Conservation (phyloP, 2,113 vertebrate species). For the Propithecus coquereli region DNA sequence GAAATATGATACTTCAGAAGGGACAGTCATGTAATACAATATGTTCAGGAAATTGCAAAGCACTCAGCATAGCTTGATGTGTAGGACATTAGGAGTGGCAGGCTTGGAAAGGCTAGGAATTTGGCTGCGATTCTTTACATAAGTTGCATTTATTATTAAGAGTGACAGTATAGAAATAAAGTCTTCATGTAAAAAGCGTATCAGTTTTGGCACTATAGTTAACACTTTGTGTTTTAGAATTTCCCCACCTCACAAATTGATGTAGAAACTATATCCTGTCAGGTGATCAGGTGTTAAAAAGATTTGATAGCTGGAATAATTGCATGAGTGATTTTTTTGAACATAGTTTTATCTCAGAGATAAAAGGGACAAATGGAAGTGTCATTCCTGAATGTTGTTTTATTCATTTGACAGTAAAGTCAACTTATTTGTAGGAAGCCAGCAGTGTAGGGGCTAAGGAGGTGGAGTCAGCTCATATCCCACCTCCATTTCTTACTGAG, state of each 20-base stretch:
- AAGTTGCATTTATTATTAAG: not conserved
- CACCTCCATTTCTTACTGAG: not conserved
- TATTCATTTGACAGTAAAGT: not conserved
- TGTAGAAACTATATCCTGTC: not conserved
- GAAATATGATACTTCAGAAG: not conserved
- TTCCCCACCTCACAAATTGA: not conserved
- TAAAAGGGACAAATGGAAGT: not conserved
- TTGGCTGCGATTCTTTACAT: not conserved
- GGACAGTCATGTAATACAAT: not conserved
- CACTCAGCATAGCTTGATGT: rapidly evolving
- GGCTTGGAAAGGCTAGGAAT: not conserved
- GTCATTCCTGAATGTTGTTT: not conserved
- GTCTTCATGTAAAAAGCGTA: not conserved
- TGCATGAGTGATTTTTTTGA: not conserved
- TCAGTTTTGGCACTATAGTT: not conserved
- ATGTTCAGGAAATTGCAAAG: not conserved
- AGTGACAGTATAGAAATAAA: not conserved
- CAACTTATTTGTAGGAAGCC: not conserved
- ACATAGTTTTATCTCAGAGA: not conserved
- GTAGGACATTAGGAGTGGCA: not conserved
- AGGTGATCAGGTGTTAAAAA: not conserved
- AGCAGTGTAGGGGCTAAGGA: not conserved
- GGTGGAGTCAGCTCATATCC: not conserved
- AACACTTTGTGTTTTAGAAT: not conserved
- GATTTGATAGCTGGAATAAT: not conserved